phyloP scores from a whole-genome alignment of 2,888 invertebrate genomes.

The Hydriomena furcata region DNA sequence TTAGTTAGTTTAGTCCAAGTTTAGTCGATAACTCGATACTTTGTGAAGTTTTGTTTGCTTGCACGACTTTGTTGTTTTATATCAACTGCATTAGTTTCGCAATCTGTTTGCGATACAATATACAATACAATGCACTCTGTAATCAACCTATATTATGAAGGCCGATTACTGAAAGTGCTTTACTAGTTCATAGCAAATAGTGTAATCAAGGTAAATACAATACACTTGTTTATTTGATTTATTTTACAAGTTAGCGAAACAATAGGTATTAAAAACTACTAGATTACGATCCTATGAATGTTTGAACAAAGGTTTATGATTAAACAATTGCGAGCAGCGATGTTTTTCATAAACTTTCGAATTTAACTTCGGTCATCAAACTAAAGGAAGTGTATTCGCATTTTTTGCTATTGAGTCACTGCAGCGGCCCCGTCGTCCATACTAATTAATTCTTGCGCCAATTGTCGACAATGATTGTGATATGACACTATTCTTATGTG shows the following conservation, averaged over 20 bases:
- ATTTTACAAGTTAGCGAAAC: not conserved
- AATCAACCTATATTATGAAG: slow-evolving; percentile 10
- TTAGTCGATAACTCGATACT: too few relatives aligned
- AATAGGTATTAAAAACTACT: too few relatives aligned
- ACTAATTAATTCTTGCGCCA: slow-evolving; percentile 49
- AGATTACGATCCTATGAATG: too few relatives aligned
- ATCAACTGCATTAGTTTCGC: not conserved
- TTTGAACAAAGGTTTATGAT: not conserved
- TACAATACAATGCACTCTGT: too few relatives aligned
- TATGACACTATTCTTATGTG: not conserved
- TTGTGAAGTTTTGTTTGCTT: too few relatives aligned
- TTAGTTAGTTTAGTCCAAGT: too few relatives aligned
- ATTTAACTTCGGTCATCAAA: slow-evolving; percentile 7
- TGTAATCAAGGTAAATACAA: too few relatives aligned
- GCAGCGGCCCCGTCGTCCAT: slow-evolving; percentile 40
- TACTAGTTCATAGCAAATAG: not conserved
- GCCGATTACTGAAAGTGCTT: slow-evolving; percentile 10
- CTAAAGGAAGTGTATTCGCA: slow-evolving; percentile 41
- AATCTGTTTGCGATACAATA: not conserved
- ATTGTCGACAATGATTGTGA: slow-evolving; percentile 29
- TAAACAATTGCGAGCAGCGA: not conserved
- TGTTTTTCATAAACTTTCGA: slow-evolving; percentile 16
- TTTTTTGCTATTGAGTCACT: slow-evolving; percentile 60
- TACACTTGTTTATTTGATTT: not conserved
- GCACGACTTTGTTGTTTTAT: not conserved